These are phyloP conservation scores for Brachionus angularis DNA, from an alignment of 1,140 invertebrate genomes.

Conservation along the genomic window DNA sequence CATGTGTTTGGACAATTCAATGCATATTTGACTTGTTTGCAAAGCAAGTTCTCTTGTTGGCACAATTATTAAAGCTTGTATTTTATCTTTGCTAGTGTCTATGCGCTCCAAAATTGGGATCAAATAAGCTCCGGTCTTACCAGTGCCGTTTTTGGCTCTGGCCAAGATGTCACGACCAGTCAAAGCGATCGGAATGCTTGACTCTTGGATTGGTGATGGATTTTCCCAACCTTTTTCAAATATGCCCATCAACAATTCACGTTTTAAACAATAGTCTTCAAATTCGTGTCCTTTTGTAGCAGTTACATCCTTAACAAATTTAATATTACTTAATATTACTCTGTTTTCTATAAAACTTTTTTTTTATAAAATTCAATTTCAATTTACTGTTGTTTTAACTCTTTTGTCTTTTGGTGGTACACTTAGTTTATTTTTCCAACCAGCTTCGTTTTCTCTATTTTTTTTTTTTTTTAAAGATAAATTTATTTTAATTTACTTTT, in stretches of 20 bases:
- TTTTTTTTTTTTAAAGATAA: slow-evolving; percentile 9
- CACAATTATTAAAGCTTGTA: slow-evolving; percentile 86
- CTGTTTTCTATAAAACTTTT: too few species aligned
- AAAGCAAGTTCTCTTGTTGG: slow-evolving; percentile 97
- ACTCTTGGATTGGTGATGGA: slow-evolving; percentile 89
- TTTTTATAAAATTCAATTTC: background rate
- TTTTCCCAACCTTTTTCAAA: slow-evolving; percentile 99
- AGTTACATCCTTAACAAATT: slow-evolving; percentile 43
- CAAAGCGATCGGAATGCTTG: slow-evolving; percentile 90
- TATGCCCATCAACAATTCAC: slow-evolving; percentile 97
- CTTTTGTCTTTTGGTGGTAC: slow-evolving; percentile 29
- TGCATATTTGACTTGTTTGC: slow-evolving; percentile 98
- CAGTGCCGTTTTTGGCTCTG: slow-evolving; percentile 98
- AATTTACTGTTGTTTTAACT: slow-evolving; percentile 35
- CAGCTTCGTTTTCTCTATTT: slow-evolving; percentile 39
- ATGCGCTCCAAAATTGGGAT: slow-evolving; percentile 95
- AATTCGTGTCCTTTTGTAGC: slow-evolving; percentile 61
- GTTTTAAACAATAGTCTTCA: slow-evolving; percentile 96
- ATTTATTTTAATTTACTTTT: background rate
- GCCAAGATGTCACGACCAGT: slow-evolving; percentile 95
- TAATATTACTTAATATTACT: background rate
- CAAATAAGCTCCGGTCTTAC: slow-evolving; percentile 98
- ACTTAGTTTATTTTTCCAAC: slow-evolving; percentile 39
- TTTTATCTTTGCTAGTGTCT: slow-evolving; percentile 74
- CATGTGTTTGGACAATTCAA: slow-evolving; percentile 84